Conservation (phyloP, 1,140 invertebrate genomes). For the Anoplophora glabripennis region DNA sequence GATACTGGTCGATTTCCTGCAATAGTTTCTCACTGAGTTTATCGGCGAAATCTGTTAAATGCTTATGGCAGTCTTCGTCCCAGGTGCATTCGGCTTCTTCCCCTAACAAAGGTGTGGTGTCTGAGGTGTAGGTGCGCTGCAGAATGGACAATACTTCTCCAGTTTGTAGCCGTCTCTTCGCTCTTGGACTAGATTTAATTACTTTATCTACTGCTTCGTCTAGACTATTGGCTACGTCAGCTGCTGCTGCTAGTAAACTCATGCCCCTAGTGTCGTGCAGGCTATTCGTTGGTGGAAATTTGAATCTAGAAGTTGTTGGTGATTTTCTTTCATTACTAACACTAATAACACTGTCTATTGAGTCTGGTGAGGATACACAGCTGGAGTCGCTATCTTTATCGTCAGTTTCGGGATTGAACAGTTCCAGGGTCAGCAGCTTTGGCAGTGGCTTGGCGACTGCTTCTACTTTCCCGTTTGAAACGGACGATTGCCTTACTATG, state of each 20-base stretch:
- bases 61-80: constrained; percentile 63
- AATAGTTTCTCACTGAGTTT: constrained; percentile 68
- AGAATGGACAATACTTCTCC: constrained; percentile 56
- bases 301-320: constrained; percentile 27
- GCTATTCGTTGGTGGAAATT: constrained; percentile 30
- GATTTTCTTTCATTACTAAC: constrained; percentile 41
- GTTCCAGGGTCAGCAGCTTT: constrained; percentile 72
- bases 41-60: constrained; percentile 74
- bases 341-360: constrained; percentile 80
- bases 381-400: constrained; percentile 87
- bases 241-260: constrained; percentile 61
- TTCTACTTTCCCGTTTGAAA: constrained; percentile 53
- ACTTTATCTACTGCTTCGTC: constrained; percentile 64
- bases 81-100: constrained; percentile 55
- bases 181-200: constrained; percentile 44
- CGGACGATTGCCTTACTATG: constrained; percentile 55
- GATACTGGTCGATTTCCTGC: constrained; percentile 70
- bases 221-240: constrained; percentile 62
- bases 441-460: constrained; percentile 59
- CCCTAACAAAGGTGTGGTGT: constrained; percentile 35
- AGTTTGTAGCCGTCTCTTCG: constrained; percentile 53
- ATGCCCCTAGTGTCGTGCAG: constrained; percentile 10
- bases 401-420: constrained; percentile 88
- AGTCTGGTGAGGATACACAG: constrained; percentile 82
- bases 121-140: constrained; percentile 46